Percentiles rank a stretch among this genome's conserved stretches.
phyloP scores from a whole-genome alignment of 2,888 invertebrate species.

The Portevinia maculata region DNA sequence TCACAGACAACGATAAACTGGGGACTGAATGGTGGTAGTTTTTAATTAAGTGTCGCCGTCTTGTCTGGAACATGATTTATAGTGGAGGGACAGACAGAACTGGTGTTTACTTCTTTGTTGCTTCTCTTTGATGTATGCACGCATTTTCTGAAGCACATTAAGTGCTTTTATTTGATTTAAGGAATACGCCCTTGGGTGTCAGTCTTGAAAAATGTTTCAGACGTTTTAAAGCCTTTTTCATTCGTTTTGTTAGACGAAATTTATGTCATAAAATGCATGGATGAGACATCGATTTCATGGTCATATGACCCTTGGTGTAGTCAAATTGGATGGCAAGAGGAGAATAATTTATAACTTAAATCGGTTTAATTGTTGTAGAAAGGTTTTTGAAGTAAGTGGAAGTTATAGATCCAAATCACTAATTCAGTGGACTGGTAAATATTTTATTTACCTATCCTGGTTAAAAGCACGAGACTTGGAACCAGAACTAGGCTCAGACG shows the following conservation, averaged over 20 bases:
- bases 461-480: no score
- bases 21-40: slow-evolving; percentile 23
- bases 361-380: no score
- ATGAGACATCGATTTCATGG: neutral
- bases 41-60: slow-evolving; percentile 63
- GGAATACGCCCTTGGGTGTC: neutral
- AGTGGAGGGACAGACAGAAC: slow-evolving; percentile 7
- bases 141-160: neutral
- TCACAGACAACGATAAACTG: slow-evolving; percentile 13
- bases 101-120: neutral
- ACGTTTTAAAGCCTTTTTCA: neutral
- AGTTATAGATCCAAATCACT: no score
- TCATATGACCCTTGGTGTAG: neutral
- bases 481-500: no score
- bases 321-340: no score
- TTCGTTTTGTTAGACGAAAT: neutral
- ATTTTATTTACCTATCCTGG: no score
- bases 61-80: slow-evolving; percentile 64
- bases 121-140: neutral
- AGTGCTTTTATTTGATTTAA: neutral
- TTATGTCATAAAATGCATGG: neutral
- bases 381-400: no score
- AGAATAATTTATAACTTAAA: no score
- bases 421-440: no score
- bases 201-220: neutral